Percentiles rank a stretch among this genome's conserved stretches.
Conservation (phyloP, 2,113 vertebrate species). For the Chaetorhynchus papuensis region DNA sequence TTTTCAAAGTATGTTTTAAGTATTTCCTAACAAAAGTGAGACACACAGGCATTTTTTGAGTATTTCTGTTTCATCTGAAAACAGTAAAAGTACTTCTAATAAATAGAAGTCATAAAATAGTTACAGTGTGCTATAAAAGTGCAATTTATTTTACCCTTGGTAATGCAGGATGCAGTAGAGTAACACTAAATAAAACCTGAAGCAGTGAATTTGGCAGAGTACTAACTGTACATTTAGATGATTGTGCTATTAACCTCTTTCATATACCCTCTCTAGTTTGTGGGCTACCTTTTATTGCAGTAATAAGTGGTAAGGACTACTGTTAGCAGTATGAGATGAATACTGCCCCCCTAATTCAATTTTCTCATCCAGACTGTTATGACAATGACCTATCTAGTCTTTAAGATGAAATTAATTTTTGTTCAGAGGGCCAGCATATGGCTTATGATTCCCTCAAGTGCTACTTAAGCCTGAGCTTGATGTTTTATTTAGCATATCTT, state of each 20-base stretch:
- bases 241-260: slow-evolving; percentile 21
- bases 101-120: slow-evolving; percentile 13
- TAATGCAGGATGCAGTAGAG: neutral
- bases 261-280: neutral
- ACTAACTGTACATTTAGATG: neutral
- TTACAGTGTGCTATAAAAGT: slow-evolving; percentile 1
- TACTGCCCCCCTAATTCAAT: neutral
- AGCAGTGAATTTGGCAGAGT: slow-evolving; percentile 3
- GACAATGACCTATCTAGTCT: neutral
- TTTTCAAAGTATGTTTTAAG: neutral
- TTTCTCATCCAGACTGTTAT: slow-evolving; percentile 2
- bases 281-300: slow-evolving; percentile 33
- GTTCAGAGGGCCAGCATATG: neutral
- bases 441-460: neutral
- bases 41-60: neutral
- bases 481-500: neutral
- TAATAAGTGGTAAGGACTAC: neutral
- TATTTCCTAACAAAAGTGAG: neutral
- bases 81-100: neutral
- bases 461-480: neutral
- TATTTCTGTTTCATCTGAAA: neutral
- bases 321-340: neutral
- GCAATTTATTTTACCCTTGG: slow-evolving; percentile 18
- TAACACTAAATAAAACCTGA: slow-evolving; percentile 60
- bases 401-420: slow-evolving; percentile 20